Conservation (phyloP, 1,140 invertebrate species). For the Drosophila ficusphila region DNA sequence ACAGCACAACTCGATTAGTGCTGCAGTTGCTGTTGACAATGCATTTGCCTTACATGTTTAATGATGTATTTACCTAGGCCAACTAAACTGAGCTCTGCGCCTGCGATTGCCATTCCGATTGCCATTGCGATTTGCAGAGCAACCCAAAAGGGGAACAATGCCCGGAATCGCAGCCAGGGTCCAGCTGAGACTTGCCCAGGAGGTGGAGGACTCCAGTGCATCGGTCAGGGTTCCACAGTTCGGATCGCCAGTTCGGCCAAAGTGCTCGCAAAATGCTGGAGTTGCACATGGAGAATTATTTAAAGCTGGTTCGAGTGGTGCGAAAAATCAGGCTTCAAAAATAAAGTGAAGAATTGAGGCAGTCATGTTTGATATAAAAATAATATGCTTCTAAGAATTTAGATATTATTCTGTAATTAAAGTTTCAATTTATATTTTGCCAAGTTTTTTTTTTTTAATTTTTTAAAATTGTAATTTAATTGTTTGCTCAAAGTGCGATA, state of each 20-base stretch:
- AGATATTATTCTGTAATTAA: too few species aligned
- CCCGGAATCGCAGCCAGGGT: conserved; percentile 3
- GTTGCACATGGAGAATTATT: not conserved
- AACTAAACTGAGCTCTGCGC: conserved; percentile 61
- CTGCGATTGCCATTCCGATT: too few species aligned
- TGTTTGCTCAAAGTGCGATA: too few species aligned
- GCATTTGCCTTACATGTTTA: conserved; percentile 81
- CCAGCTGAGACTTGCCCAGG: not conserved
- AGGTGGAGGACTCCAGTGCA: conserved; percentile 17
- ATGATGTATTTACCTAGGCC: conserved; percentile 79
- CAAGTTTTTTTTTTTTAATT: not conserved
- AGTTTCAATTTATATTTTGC: too few species aligned
- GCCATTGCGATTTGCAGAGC: too few species aligned
- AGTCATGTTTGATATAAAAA: too few species aligned
- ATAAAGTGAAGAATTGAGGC: too few species aligned
- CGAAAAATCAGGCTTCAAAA: too few species aligned
- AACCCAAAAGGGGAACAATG: conserved; percentile 9
- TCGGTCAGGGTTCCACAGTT: conserved; percentile 14
- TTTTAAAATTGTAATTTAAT: too few species aligned
- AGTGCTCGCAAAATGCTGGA: not conserved
- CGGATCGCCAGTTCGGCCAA: not conserved
- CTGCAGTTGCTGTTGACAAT: conserved; percentile 74
- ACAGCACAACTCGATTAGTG: conserved; percentile 60
- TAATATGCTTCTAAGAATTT: too few species aligned
- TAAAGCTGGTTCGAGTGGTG: not conserved